Percentiles rank a stretch among this genome's conserved stretches.
Conservation (phyloP, 2,888 invertebrate species). For the Drosophila fulvimacula region DNA sequence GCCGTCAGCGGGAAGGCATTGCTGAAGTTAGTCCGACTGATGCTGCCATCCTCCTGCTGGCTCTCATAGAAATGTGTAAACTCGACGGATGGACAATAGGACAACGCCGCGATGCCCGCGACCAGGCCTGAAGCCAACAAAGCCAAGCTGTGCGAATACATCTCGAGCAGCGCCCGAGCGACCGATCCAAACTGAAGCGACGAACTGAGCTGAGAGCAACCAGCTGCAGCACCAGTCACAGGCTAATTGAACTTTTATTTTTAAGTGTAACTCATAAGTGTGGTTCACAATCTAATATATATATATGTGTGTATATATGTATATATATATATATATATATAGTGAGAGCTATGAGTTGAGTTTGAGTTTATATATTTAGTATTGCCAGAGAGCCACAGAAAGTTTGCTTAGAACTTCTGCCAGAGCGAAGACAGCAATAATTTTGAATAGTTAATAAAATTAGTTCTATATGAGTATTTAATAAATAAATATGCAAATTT, state of each 20-base stretch:
- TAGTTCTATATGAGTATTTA: no score
- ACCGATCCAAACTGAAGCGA: background rate
- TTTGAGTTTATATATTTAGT: background rate
- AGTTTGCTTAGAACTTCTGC: no score
- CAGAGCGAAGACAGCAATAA: no score
- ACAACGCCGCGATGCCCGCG: background rate
- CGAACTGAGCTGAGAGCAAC: background rate
- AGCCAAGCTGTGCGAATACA: background rate
- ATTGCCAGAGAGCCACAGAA: no score
- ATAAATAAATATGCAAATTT: no score
- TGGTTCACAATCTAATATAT: background rate
- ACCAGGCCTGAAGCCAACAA: background rate
- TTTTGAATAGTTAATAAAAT: no score
- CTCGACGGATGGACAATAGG: background rate
- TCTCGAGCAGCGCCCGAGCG: background rate
- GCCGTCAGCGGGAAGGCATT: constrained; percentile 21
- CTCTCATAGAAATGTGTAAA: constrained; percentile 21
- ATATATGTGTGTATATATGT: no score
- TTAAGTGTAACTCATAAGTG: background rate
- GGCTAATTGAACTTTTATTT: constrained; percentile 1
- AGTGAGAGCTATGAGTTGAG: background rate
- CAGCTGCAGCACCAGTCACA: background rate
- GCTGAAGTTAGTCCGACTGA: no score
- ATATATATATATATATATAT: background rate
- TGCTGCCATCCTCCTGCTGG: background rate